These are phyloP conservation scores for Melitaea athalia DNA, from an alignment of 2,888 invertebrate species.

Conservation along the genomic window DNA sequence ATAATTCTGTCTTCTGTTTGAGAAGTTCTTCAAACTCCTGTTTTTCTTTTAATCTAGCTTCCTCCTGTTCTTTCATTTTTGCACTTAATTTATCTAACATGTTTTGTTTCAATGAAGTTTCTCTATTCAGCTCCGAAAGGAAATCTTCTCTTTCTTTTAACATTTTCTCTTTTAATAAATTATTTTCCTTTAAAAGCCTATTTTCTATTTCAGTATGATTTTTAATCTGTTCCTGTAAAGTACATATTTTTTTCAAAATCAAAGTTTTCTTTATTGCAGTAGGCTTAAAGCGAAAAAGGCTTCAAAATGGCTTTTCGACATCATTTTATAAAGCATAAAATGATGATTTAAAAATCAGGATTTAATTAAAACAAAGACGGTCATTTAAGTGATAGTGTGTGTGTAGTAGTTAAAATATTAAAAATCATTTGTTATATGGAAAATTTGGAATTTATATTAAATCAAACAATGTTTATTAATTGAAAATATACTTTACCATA, in stretches of 20 bases:
- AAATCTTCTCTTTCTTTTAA: constrained; percentile 78
- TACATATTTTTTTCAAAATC: not conserved
- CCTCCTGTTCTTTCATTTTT: constrained; percentile 75
- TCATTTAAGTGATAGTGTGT: too few relatives aligned
- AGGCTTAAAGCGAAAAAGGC: too few relatives aligned
- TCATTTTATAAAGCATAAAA: too few relatives aligned
- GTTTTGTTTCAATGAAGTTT: constrained; percentile 78
- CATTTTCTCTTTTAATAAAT: constrained; percentile 69
- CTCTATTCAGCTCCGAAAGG: constrained; percentile 70
- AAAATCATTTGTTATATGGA: too few relatives aligned
- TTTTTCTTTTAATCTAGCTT: constrained; percentile 69
- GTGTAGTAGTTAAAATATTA: too few relatives aligned
- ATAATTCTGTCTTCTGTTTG: constrained; percentile 65
- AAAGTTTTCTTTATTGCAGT: too few relatives aligned
- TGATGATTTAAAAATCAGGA: too few relatives aligned
- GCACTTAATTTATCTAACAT: constrained; percentile 74
- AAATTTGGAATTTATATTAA: too few relatives aligned
- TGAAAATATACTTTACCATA: constrained; percentile 51
- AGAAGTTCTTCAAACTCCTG: constrained; percentile 64
- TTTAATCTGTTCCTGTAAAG: constrained; percentile 65
- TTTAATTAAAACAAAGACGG: too few relatives aligned
- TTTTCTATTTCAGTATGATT: constrained; percentile 68
- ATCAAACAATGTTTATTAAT: too few relatives aligned
- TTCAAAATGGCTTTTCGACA: too few relatives aligned
- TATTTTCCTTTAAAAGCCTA: constrained; percentile 73